phyloP scores from a whole-genome alignment of 2,113 vertebrate species.

The Trinectes maculatus region DNA sequence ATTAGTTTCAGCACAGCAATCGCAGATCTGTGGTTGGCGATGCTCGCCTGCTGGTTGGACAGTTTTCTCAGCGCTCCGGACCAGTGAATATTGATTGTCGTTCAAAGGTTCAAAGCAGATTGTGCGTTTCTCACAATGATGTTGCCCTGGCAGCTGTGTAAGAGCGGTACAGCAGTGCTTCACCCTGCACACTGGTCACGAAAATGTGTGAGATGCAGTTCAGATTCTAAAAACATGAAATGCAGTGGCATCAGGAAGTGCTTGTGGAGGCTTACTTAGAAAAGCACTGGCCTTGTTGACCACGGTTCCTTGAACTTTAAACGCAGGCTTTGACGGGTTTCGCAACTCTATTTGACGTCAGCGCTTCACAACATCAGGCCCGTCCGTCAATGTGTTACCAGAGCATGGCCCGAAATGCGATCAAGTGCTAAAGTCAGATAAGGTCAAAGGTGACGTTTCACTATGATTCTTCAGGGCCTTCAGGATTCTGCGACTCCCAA shows the following conservation, averaged over 20 bases:
- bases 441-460: conserved; percentile 42
- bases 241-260: too few relatives aligned
- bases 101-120: conserved; percentile 4
- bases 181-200: background rate
- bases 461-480: background rate
- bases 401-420: background rate
- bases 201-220: too few relatives aligned
- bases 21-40: background rate
- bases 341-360: background rate
- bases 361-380: background rate
- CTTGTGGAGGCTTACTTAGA: background rate
- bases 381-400: background rate
- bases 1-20: background rate
- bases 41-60: background rate
- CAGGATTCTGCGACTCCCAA: conserved; percentile 22
- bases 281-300: background rate
- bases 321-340: background rate
- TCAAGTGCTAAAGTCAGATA: background rate
- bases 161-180: background rate
- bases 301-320: background rate
- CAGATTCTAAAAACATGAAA: too few relatives aligned
- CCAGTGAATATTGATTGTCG: conserved; percentile 12
- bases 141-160: background rate
- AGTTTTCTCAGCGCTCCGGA: background rate
- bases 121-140: background rate